These are phyloP conservation scores for Protomyctophum bolini DNA, from an alignment of 2,113 vertebrate species.

Conservation along the genomic window DNA sequence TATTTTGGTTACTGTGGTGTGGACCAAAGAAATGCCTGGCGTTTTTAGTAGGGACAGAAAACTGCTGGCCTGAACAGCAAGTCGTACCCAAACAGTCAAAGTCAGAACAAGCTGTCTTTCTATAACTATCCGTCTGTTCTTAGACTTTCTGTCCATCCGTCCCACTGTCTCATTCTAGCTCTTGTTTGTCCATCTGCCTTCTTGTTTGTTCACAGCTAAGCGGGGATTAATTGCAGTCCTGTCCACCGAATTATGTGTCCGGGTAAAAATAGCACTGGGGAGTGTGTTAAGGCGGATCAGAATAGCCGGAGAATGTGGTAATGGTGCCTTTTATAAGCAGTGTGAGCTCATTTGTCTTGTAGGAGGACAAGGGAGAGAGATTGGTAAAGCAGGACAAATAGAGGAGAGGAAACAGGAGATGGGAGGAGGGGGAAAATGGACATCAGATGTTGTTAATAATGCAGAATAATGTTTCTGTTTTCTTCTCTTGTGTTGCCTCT, in stretches of 20 bases:
- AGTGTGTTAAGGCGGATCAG: conserved; percentile 16
- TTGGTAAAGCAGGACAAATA: background rate
- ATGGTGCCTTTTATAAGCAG: conserved; percentile 4
- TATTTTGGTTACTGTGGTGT: background rate
- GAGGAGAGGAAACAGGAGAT: background rate
- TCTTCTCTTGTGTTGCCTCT: too few relatives aligned
- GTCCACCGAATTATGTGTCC: conserved; percentile 6
- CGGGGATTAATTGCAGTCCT: background rate
- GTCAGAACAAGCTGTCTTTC: background rate
- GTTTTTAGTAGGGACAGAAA: background rate
- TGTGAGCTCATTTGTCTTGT: background rate
- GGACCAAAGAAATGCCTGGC: background rate
- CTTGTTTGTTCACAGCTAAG: background rate
- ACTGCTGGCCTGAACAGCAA: background rate
- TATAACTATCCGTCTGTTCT: too few relatives aligned
- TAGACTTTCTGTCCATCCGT: too few relatives aligned
- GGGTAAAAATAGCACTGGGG: conserved; percentile 13
- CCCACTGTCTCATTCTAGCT: too few relatives aligned
- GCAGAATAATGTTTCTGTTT: too few relatives aligned
- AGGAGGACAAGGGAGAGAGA: background rate
- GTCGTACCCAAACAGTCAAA: background rate
- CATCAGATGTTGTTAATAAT: background rate
- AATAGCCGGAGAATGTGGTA: background rate
- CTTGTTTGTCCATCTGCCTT: background rate
- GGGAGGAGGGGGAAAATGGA: background rate